Base-by-base conservation (phyloP, 2,888 invertebrate genomes). In the Conops quadrifasciatus region DNA sequence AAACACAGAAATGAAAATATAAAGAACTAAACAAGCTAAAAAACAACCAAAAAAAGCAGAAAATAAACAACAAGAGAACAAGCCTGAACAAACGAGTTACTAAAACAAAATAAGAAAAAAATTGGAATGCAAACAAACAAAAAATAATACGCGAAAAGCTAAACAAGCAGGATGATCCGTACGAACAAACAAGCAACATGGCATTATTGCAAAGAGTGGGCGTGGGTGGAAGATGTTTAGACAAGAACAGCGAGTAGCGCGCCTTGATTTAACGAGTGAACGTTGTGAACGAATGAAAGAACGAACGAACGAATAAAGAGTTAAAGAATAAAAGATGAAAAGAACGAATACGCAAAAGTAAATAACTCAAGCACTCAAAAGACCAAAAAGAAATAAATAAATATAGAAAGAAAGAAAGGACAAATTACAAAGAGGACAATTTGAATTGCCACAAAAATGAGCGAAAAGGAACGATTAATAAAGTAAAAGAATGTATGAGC, bases 191-290 rank as follows among this genome's bases (percentile, higher is more conserved):
- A 36, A 7, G 4, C 9, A 36, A 36, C 4, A 36, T 7, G 36
- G 36, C 4, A 36, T 36, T 36, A 36, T 36, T 7, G 36, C 4
- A 36, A 36, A 36, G 9, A 36, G 9, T 36, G 9, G 5, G 36
- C 9, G 36, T 9, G 36, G 36, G 36, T 36, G 36, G 9, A 36
- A 36, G 9, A 36, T 36, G 36, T 4, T 36, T 36, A 36, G 9
- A 7, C 4, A 36, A 7, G 9, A 36, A 36, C 36, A 36, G 9
- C 36, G 36, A 36, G 4, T 36, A 36, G 71, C 71, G 76, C 75
- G 74, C 75, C 67, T 71, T 67, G 73, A 67, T 79, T 78, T 67
- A 79, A 80, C 79, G 74, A 78, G 73, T 73, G 74, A 74, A 76
- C 49, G 26, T 43, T 49, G 64, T 60, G 56, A 65, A 70, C 72